Evolutionary conservation across 2,888 invertebrate species (phyloP).

Genomic region (Tachystola acroxantha): DNA sequence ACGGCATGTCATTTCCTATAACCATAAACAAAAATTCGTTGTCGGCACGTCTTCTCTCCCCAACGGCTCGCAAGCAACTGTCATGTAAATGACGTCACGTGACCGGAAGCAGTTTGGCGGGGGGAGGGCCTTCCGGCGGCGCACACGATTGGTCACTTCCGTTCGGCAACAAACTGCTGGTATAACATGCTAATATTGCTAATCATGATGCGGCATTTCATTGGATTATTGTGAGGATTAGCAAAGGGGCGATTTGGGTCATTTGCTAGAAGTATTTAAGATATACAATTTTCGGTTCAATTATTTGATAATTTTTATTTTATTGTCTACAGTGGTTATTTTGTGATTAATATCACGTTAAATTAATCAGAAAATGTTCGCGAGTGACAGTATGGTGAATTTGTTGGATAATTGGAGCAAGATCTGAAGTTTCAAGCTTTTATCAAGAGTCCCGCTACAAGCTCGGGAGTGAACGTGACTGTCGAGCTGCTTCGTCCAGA

Average conservation of each 20-base stretch:
- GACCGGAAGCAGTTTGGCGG: conserved; percentile 72
- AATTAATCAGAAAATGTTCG: too few relatives aligned
- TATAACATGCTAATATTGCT: conserved; percentile 75
- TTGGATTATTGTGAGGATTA: conserved; percentile 60
- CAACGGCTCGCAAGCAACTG: conserved; percentile 49
- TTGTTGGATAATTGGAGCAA: too few relatives aligned
- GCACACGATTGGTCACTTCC: conserved; percentile 77
- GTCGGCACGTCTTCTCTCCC: conserved; percentile 47
- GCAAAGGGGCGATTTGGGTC: conserved; percentile 27
- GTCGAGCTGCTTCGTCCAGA: too few relatives aligned
- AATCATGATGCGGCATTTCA: conserved; percentile 73
- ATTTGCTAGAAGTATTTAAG: too few relatives aligned
- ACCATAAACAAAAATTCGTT: conserved; percentile 48
- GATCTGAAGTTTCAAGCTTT: too few relatives aligned
- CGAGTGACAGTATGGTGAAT: too few relatives aligned
- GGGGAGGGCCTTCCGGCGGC: conserved; percentile 64
- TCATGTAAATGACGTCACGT: conserved; percentile 77
- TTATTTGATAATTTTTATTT: too few relatives aligned
- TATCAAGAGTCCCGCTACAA: too few relatives aligned
- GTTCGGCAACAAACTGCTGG: conserved; percentile 63
- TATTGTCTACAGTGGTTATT: too few relatives aligned
- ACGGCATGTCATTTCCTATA: conserved; percentile 44
- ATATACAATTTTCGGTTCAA: too few relatives aligned
- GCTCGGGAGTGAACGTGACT: too few relatives aligned
- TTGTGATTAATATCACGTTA: too few relatives aligned